Conservation (phyloP, 2,888 invertebrate species). For the Stegana nigrithorax region DNA sequence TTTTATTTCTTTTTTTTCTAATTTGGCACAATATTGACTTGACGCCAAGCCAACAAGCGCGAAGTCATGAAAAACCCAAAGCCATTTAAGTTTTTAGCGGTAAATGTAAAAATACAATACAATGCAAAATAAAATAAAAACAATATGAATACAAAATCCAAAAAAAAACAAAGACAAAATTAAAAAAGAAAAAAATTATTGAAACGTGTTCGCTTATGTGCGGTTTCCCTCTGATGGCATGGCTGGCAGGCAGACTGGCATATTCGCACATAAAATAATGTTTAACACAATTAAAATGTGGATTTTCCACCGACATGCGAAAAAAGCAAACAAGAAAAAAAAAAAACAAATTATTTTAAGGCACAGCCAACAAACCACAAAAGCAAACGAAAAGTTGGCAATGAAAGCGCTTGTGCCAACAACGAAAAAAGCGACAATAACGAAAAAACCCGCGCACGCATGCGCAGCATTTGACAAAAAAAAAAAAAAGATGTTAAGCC, state of each 20-base stretch:
- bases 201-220: not conserved
- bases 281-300: constrained; percentile 50
- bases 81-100: not conserved
- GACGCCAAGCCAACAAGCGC: not conserved
- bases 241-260: too few species aligned
- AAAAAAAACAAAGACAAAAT: not conserved
- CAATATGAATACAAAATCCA: not conserved
- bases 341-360: constrained; percentile 3
- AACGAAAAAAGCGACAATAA: constrained; percentile 17
- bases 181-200: not conserved
- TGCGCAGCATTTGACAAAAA: not conserved
- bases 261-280: not conserved
- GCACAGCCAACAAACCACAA: not conserved
- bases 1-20: too few species aligned
- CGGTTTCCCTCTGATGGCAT: too few species aligned
- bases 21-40: too few species aligned
- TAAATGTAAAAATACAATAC: too few species aligned
- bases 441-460: constrained; percentile 31
- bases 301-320: constrained; percentile 40
- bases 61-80: not conserved
- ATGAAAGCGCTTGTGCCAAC: constrained; percentile 41
- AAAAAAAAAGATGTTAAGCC: not conserved
- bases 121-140: too few species aligned
- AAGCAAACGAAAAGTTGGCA: constrained; percentile 36
- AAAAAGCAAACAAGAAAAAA: constrained; percentile 18